Conservation (phyloP, 2,113 vertebrate species). For the Chinchilla lanigera region DNA sequence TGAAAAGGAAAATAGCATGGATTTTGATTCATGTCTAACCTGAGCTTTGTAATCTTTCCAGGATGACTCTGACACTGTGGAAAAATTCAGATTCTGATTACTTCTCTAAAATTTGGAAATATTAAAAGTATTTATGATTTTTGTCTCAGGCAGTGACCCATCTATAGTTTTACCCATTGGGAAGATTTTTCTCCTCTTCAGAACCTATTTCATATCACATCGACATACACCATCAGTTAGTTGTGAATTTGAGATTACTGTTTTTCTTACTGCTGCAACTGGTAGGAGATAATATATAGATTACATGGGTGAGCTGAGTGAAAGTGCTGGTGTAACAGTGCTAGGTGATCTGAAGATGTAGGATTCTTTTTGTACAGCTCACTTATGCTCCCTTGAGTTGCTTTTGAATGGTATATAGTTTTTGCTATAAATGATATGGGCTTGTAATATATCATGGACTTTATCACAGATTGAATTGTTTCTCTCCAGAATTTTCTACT, state of each 20-base stretch:
- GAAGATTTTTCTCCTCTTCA: not conserved
- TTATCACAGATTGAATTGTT: not conserved
- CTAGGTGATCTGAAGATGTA: not conserved
- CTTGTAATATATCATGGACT: not conserved
- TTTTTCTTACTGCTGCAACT: not conserved
- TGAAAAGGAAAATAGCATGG: not conserved
- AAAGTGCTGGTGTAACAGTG: not conserved
- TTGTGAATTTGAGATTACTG: not conserved
- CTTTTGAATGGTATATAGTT: not conserved
- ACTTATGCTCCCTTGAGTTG: not conserved
- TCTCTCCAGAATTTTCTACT: not conserved
- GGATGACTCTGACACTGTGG: not conserved
- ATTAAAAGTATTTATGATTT: not conserved
- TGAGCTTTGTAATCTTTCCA: not conserved
- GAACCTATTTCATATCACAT: not conserved
- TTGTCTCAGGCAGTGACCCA: not conserved
- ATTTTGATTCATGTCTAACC: not conserved
- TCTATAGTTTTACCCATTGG: not conserved
- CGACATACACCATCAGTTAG: not conserved
- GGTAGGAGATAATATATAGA: not conserved
- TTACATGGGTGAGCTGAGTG: not conserved
- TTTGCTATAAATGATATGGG: not conserved
- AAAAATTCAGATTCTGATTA: not conserved
- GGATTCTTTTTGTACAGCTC: not conserved
- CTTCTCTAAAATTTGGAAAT: not conserved